Evolutionary conservation across 2,888 invertebrate species (phyloP).

Genomic region (Linnaemya tessellans): DNA sequence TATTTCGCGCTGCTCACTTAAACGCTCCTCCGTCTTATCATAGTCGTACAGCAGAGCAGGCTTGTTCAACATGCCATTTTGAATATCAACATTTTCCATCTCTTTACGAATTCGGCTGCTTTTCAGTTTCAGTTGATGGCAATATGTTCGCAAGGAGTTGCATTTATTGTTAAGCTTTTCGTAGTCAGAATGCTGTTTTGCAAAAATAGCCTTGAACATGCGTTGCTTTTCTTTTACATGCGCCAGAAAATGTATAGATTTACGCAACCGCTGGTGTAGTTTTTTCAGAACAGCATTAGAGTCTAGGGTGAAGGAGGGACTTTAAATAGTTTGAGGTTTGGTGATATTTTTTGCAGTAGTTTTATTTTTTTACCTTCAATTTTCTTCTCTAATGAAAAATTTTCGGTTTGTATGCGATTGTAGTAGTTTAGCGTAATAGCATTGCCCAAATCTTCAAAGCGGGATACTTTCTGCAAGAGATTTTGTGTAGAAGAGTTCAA

Average conservation of each 20-base stretch:
- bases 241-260: constrained; percentile 76
- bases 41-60: constrained; percentile 79
- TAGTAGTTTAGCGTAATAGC: constrained; percentile 77
- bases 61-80: constrained; percentile 79
- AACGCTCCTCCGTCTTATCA: constrained; percentile 75
- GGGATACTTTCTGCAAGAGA: constrained; percentile 75
- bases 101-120: constrained; percentile 74
- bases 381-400: constrained; percentile 77
- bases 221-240: constrained; percentile 78
- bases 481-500: not conserved
- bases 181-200: constrained; percentile 29
- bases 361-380: constrained; percentile 78
- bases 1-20: constrained; percentile 48
- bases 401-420: constrained; percentile 77
- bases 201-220: constrained; percentile 70
- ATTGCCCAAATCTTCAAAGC: constrained; percentile 78
- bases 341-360: too few species aligned
- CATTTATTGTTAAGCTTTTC: constrained; percentile 61
- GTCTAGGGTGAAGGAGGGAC: constrained; percentile 74
- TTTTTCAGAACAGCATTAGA: constrained; percentile 77
- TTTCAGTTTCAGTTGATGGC: constrained; percentile 76
- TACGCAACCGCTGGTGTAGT: constrained; percentile 74
- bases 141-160: constrained; percentile 67
- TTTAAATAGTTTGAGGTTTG: too few species aligned
- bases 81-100: constrained; percentile 75